Evolutionary conservation across 2,113 vertebrate genomes (phyloP).

Genomic region (Antigone vipio): DNA sequence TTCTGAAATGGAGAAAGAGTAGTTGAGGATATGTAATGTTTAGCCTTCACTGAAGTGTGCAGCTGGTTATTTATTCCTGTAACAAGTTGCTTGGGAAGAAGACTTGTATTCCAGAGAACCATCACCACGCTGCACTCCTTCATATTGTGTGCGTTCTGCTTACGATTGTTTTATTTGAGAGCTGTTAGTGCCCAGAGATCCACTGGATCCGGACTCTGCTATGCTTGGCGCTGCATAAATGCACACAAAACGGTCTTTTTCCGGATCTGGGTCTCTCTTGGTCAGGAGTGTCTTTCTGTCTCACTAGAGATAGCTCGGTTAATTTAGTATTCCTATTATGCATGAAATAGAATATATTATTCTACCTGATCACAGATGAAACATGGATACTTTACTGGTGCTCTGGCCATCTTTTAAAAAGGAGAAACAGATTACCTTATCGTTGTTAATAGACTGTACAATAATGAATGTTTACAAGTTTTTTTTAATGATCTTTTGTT

Average conservation of each 20-base stretch:
- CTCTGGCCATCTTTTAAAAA: not conserved
- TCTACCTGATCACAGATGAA: not conserved
- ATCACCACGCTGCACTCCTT: fast-evolving
- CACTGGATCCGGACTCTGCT: fast-evolving
- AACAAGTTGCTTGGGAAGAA: not conserved
- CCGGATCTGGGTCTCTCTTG: not conserved
- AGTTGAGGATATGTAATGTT: fast-evolving
- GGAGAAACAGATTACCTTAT: not conserved
- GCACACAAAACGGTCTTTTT: not conserved
- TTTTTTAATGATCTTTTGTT: conserved; percentile 53
- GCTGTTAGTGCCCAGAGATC: not conserved
- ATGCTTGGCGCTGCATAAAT: fast-evolving
- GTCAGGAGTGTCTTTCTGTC: not conserved
- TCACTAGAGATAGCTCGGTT: not conserved
- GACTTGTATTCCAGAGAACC: not conserved
- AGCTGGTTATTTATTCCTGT: not conserved
- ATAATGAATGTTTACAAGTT: not conserved
- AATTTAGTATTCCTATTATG: not conserved
- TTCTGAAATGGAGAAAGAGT: not conserved
- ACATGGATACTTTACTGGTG: not conserved
- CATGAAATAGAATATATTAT: not conserved
- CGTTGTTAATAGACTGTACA: not conserved
- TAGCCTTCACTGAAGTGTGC: not conserved
- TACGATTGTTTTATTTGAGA: fast-evolving
- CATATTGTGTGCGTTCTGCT: fast-evolving